These are phyloP conservation scores for Lepus oiostolus DNA, from an alignment of 2,797 vertebrate genomes.

Conservation along the genomic window DNA sequence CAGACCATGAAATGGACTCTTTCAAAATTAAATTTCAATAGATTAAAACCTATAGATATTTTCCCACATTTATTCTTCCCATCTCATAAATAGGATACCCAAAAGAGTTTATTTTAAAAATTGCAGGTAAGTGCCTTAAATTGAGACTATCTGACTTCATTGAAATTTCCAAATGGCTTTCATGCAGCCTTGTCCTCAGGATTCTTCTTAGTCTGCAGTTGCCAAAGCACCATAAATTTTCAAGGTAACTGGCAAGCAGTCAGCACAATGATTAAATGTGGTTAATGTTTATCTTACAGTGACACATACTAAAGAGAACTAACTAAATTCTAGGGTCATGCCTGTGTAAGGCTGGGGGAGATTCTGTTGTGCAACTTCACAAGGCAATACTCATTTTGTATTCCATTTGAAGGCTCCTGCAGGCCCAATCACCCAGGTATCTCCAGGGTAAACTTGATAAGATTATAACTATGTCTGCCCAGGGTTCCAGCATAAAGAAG, in stretches of 20 bases:
- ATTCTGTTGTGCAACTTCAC: not conserved
- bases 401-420: not conserved
- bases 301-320: conserved; percentile 44
- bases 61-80: conserved; percentile 49
- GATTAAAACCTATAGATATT: conserved; percentile 70
- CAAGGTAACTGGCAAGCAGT: not conserved
- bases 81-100: conserved; percentile 7
- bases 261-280: conserved; percentile 12
- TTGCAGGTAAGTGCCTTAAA: conserved; percentile 33
- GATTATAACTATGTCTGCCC: not conserved
- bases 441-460: not conserved
- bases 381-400: not conserved
- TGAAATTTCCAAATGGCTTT: conserved; percentile 45
- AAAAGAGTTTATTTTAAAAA: conserved; percentile 62
- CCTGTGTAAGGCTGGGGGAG: not conserved
- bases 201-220: not conserved
- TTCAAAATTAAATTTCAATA: conserved; percentile 77
- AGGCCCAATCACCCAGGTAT: not conserved
- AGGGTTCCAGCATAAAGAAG: not conserved
- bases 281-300: conserved; percentile 48
- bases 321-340: conserved; percentile 40
- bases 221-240: conserved; percentile 31
- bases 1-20: conserved; percentile 74
- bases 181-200: not conserved
- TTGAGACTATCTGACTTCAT: conserved; percentile 55